A percentile compares a stretch with the other conserved stretches of the same genome.
phyloP scores from a whole-genome alignment of 2,797 vertebrate genomes.

The Pantherophis alleghaniensis region DNA sequence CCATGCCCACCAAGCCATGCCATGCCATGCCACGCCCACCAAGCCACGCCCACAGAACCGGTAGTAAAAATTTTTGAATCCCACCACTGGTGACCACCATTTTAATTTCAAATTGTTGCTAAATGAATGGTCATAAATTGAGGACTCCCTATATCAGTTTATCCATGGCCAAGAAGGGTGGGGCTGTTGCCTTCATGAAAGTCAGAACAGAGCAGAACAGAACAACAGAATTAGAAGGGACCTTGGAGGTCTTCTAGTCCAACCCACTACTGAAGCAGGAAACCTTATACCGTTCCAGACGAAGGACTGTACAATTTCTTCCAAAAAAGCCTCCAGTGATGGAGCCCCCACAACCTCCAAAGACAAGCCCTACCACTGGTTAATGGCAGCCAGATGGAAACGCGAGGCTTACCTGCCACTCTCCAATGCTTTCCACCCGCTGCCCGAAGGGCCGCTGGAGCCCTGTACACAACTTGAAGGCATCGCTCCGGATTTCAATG shows the following conservation, averaged over 20 bases:
- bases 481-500: slow-evolving; percentile 95
- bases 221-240: too few species aligned
- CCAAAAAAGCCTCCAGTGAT: not conserved
- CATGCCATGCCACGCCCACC: too few species aligned
- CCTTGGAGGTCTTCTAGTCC: too few species aligned
- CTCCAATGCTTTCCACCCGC: slow-evolving; percentile 91
- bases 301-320: too few species aligned
- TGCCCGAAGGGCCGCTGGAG: slow-evolving; percentile 92
- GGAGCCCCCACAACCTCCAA: not conserved
- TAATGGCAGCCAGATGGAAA: not conserved
- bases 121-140: too few species aligned
- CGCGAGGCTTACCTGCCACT: slow-evolving; percentile 86
- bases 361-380: not conserved
- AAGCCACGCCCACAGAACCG: too few species aligned
- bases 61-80: too few species aligned
- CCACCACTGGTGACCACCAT: too few species aligned
- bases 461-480: slow-evolving; percentile 95
- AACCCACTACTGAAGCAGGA: too few species aligned
- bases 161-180: not conserved
- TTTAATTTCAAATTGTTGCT: too few species aligned
- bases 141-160: not conserved
- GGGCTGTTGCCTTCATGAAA: not conserved
- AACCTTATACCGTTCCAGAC: too few species aligned
- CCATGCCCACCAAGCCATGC: too few species aligned
- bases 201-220: not conserved